Percentiles rank a stretch among this genome's conserved stretches.
Conservation (phyloP, 2,113 vertebrate species). For the Oreotragus oreotragus region DNA sequence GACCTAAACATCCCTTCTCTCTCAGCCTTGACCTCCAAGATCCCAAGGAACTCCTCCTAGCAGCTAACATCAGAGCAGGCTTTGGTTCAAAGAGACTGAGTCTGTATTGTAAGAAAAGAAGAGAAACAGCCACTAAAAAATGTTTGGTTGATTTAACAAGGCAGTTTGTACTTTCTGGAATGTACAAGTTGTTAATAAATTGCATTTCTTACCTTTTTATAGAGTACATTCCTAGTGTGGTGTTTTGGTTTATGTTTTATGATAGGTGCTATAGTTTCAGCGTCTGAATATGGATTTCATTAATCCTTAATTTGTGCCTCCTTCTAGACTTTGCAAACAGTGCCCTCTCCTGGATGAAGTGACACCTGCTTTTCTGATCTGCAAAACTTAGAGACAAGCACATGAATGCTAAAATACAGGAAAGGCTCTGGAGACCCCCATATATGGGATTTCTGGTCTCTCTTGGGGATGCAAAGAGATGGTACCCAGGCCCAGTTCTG, state of each 20-base stretch:
- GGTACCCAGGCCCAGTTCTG: background rate
- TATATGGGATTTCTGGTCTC: background rate
- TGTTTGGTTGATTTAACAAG: constrained; percentile 49
- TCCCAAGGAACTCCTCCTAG: background rate
- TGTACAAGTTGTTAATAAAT: constrained; percentile 62
- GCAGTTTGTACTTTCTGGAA: constrained; percentile 53
- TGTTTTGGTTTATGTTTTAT: constrained; percentile 66
- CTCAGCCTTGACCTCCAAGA: background rate
- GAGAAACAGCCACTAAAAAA: constrained; percentile 24
- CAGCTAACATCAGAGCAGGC: background rate
- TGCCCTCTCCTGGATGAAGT: constrained; percentile 73
- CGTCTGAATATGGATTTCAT: constrained; percentile 67
- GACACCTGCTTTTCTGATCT: background rate
- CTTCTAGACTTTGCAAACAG: constrained; percentile 54
- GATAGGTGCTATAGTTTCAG: constrained; percentile 60
- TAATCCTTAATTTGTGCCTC: constrained; percentile 56
- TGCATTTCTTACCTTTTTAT: constrained; percentile 61
- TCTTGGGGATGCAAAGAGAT: background rate
- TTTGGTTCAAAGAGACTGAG: constrained; percentile 8
- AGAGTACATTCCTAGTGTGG: constrained; percentile 52
- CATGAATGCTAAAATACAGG: background rate
- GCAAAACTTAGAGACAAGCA: background rate
- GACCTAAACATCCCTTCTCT: background rate
- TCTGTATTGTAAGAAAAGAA: background rate
- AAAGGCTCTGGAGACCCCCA: background rate